Evolutionary conservation across 2,888 invertebrate species (phyloP).

Genomic region (Pammene fasciana): DNA sequence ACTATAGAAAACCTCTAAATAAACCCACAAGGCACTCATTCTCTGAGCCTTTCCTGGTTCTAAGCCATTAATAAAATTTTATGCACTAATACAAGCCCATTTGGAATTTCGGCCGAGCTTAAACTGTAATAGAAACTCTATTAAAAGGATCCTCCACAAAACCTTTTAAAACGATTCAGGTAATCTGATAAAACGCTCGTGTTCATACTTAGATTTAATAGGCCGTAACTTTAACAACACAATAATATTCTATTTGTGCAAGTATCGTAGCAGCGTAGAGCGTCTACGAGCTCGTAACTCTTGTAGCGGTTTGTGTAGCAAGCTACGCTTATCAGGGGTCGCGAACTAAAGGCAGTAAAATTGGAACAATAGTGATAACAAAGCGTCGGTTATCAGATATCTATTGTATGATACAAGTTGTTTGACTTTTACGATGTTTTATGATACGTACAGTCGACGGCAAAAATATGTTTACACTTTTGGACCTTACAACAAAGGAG

Average conservation of each 20-base stretch:
- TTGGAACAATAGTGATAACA: slow-evolving; percentile 12
- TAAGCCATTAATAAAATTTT: slow-evolving; percentile 7
- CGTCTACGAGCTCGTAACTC: slow-evolving; percentile 24
- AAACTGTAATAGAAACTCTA: slow-evolving; percentile 28
- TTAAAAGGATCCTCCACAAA: slow-evolving; percentile 21
- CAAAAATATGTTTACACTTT: too few relatives aligned
- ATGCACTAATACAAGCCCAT: slow-evolving; percentile 5
- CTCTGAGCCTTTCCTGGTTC: not conserved
- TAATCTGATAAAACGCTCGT: slow-evolving; percentile 26
- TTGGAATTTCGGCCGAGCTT: slow-evolving; percentile 2
- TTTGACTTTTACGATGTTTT: slow-evolving; percentile 6
- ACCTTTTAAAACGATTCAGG: slow-evolving; percentile 24
- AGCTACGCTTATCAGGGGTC: slow-evolving; percentile 16
- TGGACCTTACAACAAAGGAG: too few relatives aligned
- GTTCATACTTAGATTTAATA: slow-evolving; percentile 22
- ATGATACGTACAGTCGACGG: slow-evolving; percentile 1
- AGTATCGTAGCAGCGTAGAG: slow-evolving; percentile 19
- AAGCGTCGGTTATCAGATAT: slow-evolving; percentile 12
- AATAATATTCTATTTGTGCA: slow-evolving; percentile 27
- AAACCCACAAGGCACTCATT: not conserved
- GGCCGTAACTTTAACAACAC: slow-evolving; percentile 20
- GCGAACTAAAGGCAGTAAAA: slow-evolving; percentile 18
- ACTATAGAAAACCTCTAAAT: not conserved
- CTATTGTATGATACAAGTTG: not conserved
- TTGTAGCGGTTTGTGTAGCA: slow-evolving; percentile 27